Evolutionary conservation across 2,888 invertebrate species (phyloP), one percentile per base, ranked within the genome.

Genomic region (Xestoiulus laeticollis): DNA sequence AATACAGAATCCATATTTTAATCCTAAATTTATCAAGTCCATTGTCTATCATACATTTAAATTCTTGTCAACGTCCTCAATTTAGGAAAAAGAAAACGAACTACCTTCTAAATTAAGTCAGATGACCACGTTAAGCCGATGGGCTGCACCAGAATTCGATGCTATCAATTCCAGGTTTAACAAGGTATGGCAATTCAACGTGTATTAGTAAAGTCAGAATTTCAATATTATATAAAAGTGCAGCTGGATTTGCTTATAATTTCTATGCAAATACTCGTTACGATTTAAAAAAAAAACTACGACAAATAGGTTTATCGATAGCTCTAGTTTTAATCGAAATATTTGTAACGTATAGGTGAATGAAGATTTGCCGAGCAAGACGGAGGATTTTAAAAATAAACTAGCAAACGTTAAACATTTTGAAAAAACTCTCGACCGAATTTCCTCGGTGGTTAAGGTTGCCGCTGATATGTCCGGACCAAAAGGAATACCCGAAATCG

Each of bases 71-170:
- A 1, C 44, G 10, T 44, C 14, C 16, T 48, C 48, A 48, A 32
- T 44, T 38, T 43, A 87, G 84, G 87, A 87, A 87, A 87, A 87
- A 26, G 87, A 87, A 43, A 32, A 26, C 8, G 87, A 87, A 84
- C n/a, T 84, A 44, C 26, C 30, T 10, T 59, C 87, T 1, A 82
- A 84, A 84, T 44, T 38, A 26, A 84, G 33, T 82, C 84, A 87
- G 6, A 19, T 78, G 33, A 44, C 84, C 26, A n/a, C 43, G 14
- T 48, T 87, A n/a, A 87, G 59, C n/a, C 85, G 48, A 12, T 48
- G 48, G 30, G 48, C 26, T 14, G 26, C 48, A 0, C 53, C 48
- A 86, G 53, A 86, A 48, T 33, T 32, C 1, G 86, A 44, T 1
- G n/a, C 59, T 4, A 82, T 87, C 33, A 87, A 78, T 43, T n/a